Conservation (phyloP, 1,140 invertebrate genomes). For the Ostrea edulis region DNA sequence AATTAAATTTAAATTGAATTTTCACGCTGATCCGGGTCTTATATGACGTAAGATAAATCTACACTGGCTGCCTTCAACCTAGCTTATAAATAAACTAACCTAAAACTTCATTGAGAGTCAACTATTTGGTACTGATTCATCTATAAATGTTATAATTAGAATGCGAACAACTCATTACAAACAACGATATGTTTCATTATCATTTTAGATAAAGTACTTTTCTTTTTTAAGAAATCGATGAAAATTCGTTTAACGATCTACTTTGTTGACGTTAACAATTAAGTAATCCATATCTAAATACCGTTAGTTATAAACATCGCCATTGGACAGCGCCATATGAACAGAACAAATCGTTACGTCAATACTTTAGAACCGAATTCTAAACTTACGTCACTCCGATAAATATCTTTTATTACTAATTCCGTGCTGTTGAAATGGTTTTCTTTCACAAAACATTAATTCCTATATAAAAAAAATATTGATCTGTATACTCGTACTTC, state of each 20-base stretch:
- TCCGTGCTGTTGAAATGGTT: background rate
- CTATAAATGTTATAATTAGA: background rate
- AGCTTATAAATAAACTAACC: background rate
- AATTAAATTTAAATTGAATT: too few species aligned
- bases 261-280: slow-evolving; percentile 7
- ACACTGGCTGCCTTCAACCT: background rate
- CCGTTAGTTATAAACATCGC: background rate
- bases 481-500: background rate
- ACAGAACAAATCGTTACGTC: slow-evolving; percentile 7
- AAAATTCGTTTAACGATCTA: background rate
- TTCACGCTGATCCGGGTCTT: background rate
- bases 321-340: background rate
- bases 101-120: background rate
- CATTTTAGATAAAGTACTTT: slow-evolving; percentile 15
- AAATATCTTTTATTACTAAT: slow-evolving; percentile 12
- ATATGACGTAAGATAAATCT: background rate
- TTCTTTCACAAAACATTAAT: slow-evolving; percentile 12
- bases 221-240: slow-evolving; percentile 7
- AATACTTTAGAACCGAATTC: slow-evolving; percentile 12
- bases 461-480: background rate
- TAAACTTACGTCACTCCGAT: background rate
- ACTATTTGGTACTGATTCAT: background rate
- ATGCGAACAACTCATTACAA: background rate
- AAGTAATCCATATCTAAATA: slow-evolving; percentile 19
- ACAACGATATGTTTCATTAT: background rate